A percentile compares a stretch with the other conserved stretches of the same genome.
These are phyloP conservation scores for Saccostrea cuccullata DNA, from an alignment of 1,140 invertebrate species.

Conservation along the genomic window DNA sequence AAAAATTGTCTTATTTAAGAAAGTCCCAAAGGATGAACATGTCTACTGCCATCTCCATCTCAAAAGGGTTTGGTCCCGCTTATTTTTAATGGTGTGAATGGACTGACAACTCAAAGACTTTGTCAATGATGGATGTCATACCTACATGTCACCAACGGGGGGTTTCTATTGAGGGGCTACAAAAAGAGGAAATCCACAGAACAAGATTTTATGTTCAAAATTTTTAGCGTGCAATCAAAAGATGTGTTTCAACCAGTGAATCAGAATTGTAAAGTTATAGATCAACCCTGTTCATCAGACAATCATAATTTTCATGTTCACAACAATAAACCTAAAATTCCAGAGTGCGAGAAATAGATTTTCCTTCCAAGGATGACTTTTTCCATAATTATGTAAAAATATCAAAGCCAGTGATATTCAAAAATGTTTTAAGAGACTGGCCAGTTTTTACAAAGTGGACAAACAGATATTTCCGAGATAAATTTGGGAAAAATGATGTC, in stretches of 20 bases:
- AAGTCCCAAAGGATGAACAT: conserved; percentile 61
- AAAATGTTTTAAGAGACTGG: conserved; percentile 68
- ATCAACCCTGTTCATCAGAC: conserved; percentile 16
- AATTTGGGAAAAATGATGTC: conserved; percentile 66
- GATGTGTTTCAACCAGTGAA: background rate
- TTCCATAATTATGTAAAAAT: conserved; percentile 71
- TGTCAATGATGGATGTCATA: conserved; percentile 67
- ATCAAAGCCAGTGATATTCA: conserved; percentile 75
- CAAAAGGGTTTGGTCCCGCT: conserved; percentile 42
- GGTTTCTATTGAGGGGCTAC: conserved; percentile 63
- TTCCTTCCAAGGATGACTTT: conserved; percentile 65
- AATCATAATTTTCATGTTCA: background rate
- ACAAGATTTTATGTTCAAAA: conserved; percentile 64
- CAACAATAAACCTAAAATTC: conserved; percentile 45
- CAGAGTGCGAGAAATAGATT: conserved; percentile 67
- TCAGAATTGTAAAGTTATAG: conserved; percentile 22
- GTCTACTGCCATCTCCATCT: conserved; percentile 54
- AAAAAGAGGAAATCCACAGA: conserved; percentile 65
- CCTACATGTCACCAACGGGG: conserved; percentile 61
- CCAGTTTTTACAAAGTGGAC: conserved; percentile 72
- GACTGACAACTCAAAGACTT: conserved; percentile 52
- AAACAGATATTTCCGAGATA: conserved; percentile 66
- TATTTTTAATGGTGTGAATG: conserved; percentile 49
- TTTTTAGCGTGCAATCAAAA: conserved; percentile 42
- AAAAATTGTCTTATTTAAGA: conserved; percentile 61